These are phyloP conservation scores for Passerina amoena DNA, from an alignment of 2,113 vertebrate genomes.

Conservation along the genomic window DNA sequence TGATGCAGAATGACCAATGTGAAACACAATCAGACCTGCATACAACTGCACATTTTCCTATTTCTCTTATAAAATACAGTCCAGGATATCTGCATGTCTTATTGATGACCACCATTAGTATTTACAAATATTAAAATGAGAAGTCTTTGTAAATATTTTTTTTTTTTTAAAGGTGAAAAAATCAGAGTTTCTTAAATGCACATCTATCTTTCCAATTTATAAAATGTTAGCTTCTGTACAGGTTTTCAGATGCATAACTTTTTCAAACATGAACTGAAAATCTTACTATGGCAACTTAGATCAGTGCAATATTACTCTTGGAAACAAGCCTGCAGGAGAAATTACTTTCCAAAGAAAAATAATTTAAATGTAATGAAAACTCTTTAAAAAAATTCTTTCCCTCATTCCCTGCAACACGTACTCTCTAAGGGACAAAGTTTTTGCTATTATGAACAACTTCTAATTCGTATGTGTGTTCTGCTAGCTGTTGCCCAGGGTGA, in stretches of 20 bases:
- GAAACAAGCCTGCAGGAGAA: background rate
- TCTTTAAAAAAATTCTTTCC: background rate
- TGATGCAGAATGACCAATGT: background rate
- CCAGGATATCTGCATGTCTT: background rate
- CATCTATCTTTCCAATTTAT: background rate
- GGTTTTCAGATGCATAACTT: background rate
- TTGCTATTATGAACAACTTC: background rate
- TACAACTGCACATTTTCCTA: background rate
- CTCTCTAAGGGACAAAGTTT: background rate
- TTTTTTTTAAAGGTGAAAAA: background rate
- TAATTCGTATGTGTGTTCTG: background rate
- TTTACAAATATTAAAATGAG: background rate
- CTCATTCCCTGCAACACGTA: background rate
- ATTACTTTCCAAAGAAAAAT: background rate
- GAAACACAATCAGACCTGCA: background rate
- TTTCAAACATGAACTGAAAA: background rate
- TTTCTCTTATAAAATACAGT: background rate
- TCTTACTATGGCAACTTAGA: background rate
- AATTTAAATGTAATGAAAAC: background rate
- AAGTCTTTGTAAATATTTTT: background rate
- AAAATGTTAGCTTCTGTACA: background rate
- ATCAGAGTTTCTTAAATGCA: rapidly evolving
- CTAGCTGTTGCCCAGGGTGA: background rate
- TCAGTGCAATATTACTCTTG: background rate
- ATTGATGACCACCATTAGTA: background rate